A percentile compares a stretch with the other conserved stretches of the same genome.
These are phyloP conservation scores for Styela clava DNA, from an alignment of 23 tunicate species.

Conservation along the genomic window DNA sequence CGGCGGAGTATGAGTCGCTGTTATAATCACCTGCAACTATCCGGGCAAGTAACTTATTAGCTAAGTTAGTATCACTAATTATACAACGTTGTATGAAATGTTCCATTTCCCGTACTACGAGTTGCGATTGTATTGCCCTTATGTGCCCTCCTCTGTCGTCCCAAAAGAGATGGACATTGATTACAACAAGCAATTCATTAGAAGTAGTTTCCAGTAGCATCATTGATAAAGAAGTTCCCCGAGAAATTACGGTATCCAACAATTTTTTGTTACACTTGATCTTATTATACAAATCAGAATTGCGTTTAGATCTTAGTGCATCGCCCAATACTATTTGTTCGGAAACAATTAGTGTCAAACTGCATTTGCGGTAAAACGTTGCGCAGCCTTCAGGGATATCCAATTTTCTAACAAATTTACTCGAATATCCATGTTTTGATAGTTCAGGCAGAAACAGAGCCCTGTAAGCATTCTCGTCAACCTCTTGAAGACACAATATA, in stretches of 20 bases:
- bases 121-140: neutral
- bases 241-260: neutral
- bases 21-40: slow-evolving; percentile 90
- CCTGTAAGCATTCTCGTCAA: neutral
- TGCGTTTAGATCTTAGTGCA: neutral
- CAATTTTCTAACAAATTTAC: neutral
- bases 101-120: neutral
- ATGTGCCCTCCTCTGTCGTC: neutral
- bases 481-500: neutral
- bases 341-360: neutral
- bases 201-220: neutral
- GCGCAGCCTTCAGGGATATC: neutral
- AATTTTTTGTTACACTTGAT: neutral
- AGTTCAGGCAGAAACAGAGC: neutral
- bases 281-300: neutral
- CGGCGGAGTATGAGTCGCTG: slow-evolving; percentile 48
- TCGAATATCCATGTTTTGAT: neutral
- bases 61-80: neutral
- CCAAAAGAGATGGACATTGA: neutral
- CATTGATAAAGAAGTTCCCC: neutral
- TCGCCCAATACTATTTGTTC: neutral
- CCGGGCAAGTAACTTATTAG: neutral
- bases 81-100: neutral
- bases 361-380: neutral
- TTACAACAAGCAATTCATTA: neutral